Base-by-base conservation (phyloP, 2,797 vertebrate species). In the Podarcis siculus region DNA sequence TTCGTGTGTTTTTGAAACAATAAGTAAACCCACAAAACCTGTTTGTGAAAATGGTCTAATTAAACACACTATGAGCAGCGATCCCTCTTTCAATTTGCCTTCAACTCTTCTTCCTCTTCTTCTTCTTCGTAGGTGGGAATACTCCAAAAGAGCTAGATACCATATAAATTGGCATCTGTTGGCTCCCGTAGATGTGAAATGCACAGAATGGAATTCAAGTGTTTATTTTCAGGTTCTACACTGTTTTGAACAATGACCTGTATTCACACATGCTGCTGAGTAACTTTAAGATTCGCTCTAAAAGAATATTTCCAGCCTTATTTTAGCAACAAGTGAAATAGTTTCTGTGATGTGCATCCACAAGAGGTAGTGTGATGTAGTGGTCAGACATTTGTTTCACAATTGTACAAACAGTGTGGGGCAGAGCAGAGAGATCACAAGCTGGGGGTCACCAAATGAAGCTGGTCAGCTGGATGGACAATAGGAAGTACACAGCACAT, bases 181-280 rank as follows among this genome's bases (percentile, higher is more conserved):
- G 61, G 45, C 42, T 42, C 66, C 15, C 27, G 12, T 39, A 76
- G 39, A 79, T n/a, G 73, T 58, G 55, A 89, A 7, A 55, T 81
- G 83, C 77, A 93, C 88, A 89, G 86, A 92, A 67, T 58, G 72
- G 45, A 80, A 82, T 91, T 69, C 86, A 85, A 85, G 90, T 83
- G 87, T 92, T 90, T 45, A 89, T 82, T 84, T 4, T 85, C 78
- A 8, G 85, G 94, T 78, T 87, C 42, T 86, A 91, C 93, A 93
- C 86, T 49, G 72, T 45, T 79, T 85, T 83, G 45, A 23, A 81
- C 73, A 73, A 88, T 91, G 89, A 92, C 49, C 91, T 75, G 30
- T 66, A 89, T 75, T 90, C 58, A 79, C 39, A 80, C 77, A 78
- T 19, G 67, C 79, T 67, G 88, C 79, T 86, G 79, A 77, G 32